Percentiles rank a stretch among this genome's conserved stretches.
Conservation (phyloP, 2,888 invertebrate genomes). For the Drosophila koepferae region DNA sequence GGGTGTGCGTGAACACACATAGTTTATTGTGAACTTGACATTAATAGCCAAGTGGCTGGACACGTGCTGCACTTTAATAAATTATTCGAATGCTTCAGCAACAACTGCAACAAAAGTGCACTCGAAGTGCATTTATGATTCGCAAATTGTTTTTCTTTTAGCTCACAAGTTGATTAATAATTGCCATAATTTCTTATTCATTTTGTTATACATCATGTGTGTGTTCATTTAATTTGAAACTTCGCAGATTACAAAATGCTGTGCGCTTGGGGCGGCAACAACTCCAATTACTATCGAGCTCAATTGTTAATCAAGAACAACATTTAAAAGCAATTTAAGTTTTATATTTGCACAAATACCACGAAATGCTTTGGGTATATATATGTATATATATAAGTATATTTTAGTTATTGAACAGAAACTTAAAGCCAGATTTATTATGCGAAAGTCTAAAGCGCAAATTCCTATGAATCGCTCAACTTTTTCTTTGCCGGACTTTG, state of each 20-base stretch:
- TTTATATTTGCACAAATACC: background rate
- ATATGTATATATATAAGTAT: too few relatives aligned
- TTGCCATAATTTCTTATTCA: constrained; percentile 12
- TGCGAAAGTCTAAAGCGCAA: background rate
- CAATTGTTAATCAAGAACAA: constrained; percentile 8
- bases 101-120: constrained; percentile 29
- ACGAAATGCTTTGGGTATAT: background rate
- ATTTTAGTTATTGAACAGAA: background rate
- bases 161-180: constrained; percentile 26
- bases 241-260: background rate
- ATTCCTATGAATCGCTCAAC: background rate
- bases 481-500: background rate
- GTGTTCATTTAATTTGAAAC: background rate
- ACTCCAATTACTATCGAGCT: background rate
- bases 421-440: background rate
- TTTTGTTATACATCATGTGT: background rate
- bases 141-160: constrained; percentile 29
- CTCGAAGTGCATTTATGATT: constrained; percentile 44
- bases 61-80: constrained; percentile 66
- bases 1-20: background rate
- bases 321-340: background rate
- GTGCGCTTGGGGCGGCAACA: background rate
- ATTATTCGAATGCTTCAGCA: constrained; percentile 14
- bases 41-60: constrained; percentile 63
- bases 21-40: constrained; percentile 66